Percentiles rank a stretch among this genome's conserved stretches.
These are phyloP conservation scores for Andrena bucephala DNA, from an alignment of 2,888 invertebrate genomes.

Conservation along the genomic window DNA sequence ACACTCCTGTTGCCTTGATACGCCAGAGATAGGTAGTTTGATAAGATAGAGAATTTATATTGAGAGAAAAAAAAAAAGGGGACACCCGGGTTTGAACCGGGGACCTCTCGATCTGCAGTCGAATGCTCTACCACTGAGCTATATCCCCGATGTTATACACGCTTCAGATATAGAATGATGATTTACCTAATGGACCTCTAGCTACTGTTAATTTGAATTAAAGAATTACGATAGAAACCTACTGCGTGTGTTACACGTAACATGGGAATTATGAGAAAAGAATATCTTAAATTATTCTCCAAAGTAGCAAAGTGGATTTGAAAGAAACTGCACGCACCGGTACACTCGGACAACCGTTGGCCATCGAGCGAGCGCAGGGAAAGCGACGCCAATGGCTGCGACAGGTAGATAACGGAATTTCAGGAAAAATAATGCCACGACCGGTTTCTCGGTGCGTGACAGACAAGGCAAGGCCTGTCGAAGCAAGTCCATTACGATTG, in stretches of 20 bases:
- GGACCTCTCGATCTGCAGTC: slow-evolving; percentile 92
- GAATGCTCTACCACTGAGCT: slow-evolving; percentile 91
- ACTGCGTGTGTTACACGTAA: too few relatives aligned
- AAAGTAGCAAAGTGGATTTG: too few relatives aligned
- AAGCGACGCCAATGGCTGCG: slow-evolving; percentile 28
- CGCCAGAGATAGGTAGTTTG: background rate
- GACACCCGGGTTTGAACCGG: slow-evolving; percentile 90
- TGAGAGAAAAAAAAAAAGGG: slow-evolving; percentile 81
- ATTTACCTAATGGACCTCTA: too few relatives aligned
- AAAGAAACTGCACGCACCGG: background rate
- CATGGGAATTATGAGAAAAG: too few relatives aligned
- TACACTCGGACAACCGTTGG: background rate
- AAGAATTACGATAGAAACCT: too few relatives aligned
- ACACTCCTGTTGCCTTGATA: background rate
- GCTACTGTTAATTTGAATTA: too few relatives aligned
- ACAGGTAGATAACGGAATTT: slow-evolving; percentile 62
- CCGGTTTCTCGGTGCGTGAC: slow-evolving; percentile 61
- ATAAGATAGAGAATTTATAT: background rate
- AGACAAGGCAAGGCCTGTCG: slow-evolving; percentile 34
- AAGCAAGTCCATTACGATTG: slow-evolving; percentile 48
- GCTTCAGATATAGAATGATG: background rate
- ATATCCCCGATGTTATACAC: slow-evolving; percentile 87
- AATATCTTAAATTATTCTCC: too few relatives aligned
- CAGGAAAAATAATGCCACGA: slow-evolving; percentile 56
- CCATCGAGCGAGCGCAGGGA: background rate